These are phyloP conservation scores for Acromyrmex charruanus DNA, from an alignment of 1,140 invertebrate genomes.

Conservation along the genomic window DNA sequence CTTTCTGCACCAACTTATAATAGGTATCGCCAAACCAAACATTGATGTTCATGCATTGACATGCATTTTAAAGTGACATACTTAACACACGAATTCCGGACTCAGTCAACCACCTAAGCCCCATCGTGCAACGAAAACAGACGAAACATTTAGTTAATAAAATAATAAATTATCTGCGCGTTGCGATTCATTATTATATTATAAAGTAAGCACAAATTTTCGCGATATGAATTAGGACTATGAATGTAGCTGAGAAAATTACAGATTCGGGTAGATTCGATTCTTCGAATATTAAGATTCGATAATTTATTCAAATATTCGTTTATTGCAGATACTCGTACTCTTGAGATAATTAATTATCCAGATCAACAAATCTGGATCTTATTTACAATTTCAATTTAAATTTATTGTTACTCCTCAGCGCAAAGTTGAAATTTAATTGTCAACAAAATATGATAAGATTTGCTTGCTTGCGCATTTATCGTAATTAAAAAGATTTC, in stretches of 20 bases:
- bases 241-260: not conserved
- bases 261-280: not conserved
- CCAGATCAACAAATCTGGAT: not conserved
- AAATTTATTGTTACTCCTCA: not conserved
- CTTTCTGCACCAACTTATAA: not conserved
- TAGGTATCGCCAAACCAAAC: not conserved
- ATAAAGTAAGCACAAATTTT: not conserved
- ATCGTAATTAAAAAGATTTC: constrained; percentile 22
- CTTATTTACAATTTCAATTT: not conserved
- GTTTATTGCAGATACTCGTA: no score
- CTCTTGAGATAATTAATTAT: no score
- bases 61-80: constrained; percentile 76
- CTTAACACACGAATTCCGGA: constrained; percentile 81
- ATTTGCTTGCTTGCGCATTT: not conserved
- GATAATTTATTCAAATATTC: no score
- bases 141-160: constrained; percentile 67
- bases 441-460: not conserved
- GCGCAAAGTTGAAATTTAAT: not conserved
- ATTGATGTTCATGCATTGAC: constrained; percentile 44
- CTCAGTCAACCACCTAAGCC: constrained; percentile 85
- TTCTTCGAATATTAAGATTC: no score
- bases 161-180: not conserved
- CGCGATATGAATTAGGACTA: not conserved
- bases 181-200: constrained; percentile 7
- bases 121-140: constrained; percentile 80